Percentiles rank a stretch among this genome's conserved stretches.
Conservation (phyloP, 1,140 invertebrate genomes). For the Lasioglossum albipes region DNA sequence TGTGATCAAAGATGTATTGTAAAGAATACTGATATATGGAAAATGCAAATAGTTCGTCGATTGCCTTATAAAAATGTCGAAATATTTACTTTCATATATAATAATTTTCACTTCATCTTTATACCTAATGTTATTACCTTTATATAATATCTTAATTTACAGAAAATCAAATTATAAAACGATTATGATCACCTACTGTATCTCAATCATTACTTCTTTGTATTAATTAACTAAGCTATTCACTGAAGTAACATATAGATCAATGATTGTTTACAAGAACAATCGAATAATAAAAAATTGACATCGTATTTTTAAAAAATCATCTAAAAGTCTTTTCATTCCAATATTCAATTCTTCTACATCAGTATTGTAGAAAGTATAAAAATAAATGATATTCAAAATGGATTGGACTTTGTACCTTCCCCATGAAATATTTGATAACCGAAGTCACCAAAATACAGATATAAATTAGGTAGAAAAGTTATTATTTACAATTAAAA, state of each 20-base stretch:
- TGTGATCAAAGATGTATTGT: neutral
- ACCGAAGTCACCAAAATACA: neutral
- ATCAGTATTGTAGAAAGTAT: constrained; percentile 30
- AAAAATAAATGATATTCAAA: constrained; percentile 49
- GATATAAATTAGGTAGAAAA: constrained; percentile 13
- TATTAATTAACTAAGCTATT: constrained; percentile 14
- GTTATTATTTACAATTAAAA: constrained; percentile 32
- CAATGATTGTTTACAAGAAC: constrained; percentile 10
- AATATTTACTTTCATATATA: neutral
- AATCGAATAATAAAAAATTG: constrained; percentile 17
- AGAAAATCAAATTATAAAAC: constrained; percentile 13
- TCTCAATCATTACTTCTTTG: constrained; percentile 17
- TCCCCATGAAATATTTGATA: neutral
- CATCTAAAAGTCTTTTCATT: constrained; percentile 57
- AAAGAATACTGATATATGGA: constrained; percentile 4
- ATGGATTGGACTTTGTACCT: neutral
- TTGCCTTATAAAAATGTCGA: constrained; percentile 1
- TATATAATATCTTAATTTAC: constrained; percentile 11
- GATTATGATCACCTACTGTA: neutral
- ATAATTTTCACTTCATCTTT: constrained; percentile 1
- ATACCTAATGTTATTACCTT: neutral
- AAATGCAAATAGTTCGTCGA: neutral
- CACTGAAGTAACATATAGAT: neutral
- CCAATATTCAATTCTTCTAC: constrained; percentile 55
- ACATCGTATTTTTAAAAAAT: constrained; percentile 22